phyloP scores from a whole-genome alignment of 2,888 invertebrate species.

The Pycnomerus fuliginosus region DNA sequence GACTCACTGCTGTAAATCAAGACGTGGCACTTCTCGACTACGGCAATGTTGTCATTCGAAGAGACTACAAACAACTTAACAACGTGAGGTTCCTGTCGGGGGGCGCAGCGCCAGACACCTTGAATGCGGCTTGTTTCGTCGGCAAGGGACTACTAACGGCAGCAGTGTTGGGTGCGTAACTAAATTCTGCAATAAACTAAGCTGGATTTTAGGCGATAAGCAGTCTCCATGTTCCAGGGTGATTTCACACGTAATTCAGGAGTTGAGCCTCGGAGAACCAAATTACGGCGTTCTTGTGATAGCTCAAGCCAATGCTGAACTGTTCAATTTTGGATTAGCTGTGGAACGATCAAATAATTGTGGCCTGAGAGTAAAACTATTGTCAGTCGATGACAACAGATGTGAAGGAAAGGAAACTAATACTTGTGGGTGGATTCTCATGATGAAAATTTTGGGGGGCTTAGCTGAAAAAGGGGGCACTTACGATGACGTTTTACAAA shows the following conservation, averaged over 20 bases:
- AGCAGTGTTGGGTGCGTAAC: constrained; percentile 63
- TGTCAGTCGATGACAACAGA: constrained; percentile 71
- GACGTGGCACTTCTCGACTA: constrained; percentile 43
- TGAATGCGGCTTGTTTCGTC: constrained; percentile 63
- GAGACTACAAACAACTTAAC: constrained; percentile 40
- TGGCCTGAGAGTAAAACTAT: constrained; percentile 57
- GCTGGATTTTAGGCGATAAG: constrained; percentile 41
- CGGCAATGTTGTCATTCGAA: constrained; percentile 46
- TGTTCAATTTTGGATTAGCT: constrained; percentile 80
- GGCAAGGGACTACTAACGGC: constrained; percentile 80
- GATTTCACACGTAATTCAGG: constrained; percentile 45
- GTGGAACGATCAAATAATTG: constrained; percentile 68
- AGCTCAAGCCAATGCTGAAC: constrained; percentile 75
- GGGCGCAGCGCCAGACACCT: constrained; percentile 85
- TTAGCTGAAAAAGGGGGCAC: constrained; percentile 64
- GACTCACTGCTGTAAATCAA: constrained; percentile 34
- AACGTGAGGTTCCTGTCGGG: constrained; percentile 67
- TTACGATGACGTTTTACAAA: constrained; percentile 58
- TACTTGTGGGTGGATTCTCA: constrained; percentile 58
- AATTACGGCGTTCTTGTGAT: constrained; percentile 69
- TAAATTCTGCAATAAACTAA: constrained; percentile 1
- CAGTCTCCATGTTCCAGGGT: constrained; percentile 41
- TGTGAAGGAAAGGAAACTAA: constrained; percentile 48
- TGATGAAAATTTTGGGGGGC: constrained; percentile 71
- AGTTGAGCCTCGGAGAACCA: constrained; percentile 40